A percentile compares a stretch with the other conserved stretches of the same genome.
Evolutionary conservation across 2,113 vertebrate species (phyloP).

Genomic region (Spilogale gracilis): DNA sequence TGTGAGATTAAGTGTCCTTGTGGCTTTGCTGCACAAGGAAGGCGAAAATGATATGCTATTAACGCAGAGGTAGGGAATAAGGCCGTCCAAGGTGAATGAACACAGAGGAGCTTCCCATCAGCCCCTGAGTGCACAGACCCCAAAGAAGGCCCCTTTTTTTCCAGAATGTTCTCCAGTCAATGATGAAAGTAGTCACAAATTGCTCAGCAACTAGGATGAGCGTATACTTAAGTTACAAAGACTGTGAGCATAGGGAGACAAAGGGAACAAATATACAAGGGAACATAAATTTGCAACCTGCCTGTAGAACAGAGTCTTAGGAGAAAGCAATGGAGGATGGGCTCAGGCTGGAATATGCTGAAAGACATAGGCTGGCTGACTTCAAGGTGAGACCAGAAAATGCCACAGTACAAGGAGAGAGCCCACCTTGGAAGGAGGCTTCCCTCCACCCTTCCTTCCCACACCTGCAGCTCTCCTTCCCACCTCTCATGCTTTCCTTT

Average conservation of each 20-base stretch:
- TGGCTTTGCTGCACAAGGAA: neutral
- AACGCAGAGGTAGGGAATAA: neutral
- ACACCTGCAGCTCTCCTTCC: neutral
- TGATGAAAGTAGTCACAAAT: neutral
- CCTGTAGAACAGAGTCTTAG: neutral
- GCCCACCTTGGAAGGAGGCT: neutral
- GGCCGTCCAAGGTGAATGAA: neutral
- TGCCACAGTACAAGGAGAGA: rapidly evolving
- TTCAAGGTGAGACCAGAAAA: neutral
- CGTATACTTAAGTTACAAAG: neutral
- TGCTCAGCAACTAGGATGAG: neutral
- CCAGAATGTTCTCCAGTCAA: slow-evolving; percentile 28
- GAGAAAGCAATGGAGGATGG: neutral
- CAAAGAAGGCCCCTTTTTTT: neutral
- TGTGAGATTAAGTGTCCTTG: slow-evolving; percentile 22
- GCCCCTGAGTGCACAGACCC: neutral
- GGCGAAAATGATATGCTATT: neutral
- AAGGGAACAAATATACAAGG: neutral
- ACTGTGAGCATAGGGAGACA: neutral
- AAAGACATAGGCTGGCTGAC: neutral
- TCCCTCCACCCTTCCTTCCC: neutral
- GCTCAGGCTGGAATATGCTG: neutral
- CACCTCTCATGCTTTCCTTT: neutral
- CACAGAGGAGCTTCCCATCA: neutral
- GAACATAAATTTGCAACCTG: neutral